These are phyloP conservation scores for Glaucidium brasilianum DNA, from an alignment of 2,113 vertebrate genomes.

Conservation along the genomic window DNA sequence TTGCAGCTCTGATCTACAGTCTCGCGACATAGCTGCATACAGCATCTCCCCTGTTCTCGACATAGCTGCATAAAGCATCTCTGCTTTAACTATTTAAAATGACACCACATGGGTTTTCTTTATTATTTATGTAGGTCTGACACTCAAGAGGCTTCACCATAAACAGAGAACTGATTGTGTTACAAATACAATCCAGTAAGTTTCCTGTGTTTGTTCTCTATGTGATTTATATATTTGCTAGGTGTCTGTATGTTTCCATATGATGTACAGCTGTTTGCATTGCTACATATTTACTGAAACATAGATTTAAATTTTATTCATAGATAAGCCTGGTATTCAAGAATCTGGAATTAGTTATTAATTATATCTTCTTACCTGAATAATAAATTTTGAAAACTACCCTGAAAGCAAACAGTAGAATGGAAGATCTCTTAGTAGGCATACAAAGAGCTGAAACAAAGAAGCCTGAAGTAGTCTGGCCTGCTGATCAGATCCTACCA, in stretches of 20 bases:
- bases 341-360: not conserved
- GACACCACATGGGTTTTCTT: not conserved
- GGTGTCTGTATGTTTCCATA: not conserved
- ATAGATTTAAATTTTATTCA: not conserved
- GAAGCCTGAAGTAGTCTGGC: not conserved
- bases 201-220: not conserved
- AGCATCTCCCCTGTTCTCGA: not conserved
- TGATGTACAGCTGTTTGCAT: not conserved
- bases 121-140: not conserved
- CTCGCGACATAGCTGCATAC: not conserved
- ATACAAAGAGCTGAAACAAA: not conserved
- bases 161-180: not conserved
- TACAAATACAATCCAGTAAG: not conserved
- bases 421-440: not conserved
- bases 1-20: not conserved
- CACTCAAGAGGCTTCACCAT: accelerated
- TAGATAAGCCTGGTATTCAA: not conserved
- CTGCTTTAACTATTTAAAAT: not conserved
- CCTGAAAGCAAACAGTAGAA: not conserved
- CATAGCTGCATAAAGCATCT: not conserved
- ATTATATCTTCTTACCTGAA: not conserved
- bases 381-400: not conserved
- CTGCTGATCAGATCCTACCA: not conserved
- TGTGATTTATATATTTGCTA: not conserved
- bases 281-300: not conserved